Base-by-base conservation (phyloP, 2,888 invertebrate genomes). In the Acanthococcus lagerstroemiae region DNA sequence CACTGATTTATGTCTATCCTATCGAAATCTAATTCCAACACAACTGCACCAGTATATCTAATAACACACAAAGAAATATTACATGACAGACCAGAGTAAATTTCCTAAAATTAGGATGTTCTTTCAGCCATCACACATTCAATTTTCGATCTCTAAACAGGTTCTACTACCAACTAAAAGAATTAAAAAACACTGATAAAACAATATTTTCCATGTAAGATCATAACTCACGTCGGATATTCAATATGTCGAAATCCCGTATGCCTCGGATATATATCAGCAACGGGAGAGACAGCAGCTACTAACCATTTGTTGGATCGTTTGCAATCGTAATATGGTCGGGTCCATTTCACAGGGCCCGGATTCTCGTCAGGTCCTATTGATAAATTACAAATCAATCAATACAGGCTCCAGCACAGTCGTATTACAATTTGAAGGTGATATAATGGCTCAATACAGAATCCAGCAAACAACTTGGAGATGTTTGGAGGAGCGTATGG, bases 1-100 rank as follows among this genome's bases (percentile, higher is more conserved):
- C 96, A 97, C 74, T 95, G 96, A 79, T 97, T 97, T 76, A 97
- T 93, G 74, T 97, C 96, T 76, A 97, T 88, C 73, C 95, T 82
- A 71, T 96, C 94, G 76, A 91, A 94, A 75, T 97, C 96, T 84
- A 95, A 87, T 82, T 96, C 95, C 77, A 95, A 82, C 0, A 95
- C 94, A 0, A 92, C 84, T 19, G 88, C 87, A 45, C 92, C 96
- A 1, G 95, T 93, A 74, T 93, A 94, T 71, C 92, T 90, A 71
- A 25, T 66, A 70, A 57, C 60, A 37, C 7, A 45, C 46, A n/a
- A 37, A 9, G 15, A 37, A 15, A 9, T 15, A 15, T 37, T 15
- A 37, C 7, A 69, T 22, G 5, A 65, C 5, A 21, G 9, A 1
- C 25, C 44, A 55, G 17, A 5, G 24, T n/a, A n/a, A n/a, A n/a